phyloP scores from a whole-genome alignment of 2,797 vertebrate genomes.

The Hypotaenidia philippensis region DNA sequence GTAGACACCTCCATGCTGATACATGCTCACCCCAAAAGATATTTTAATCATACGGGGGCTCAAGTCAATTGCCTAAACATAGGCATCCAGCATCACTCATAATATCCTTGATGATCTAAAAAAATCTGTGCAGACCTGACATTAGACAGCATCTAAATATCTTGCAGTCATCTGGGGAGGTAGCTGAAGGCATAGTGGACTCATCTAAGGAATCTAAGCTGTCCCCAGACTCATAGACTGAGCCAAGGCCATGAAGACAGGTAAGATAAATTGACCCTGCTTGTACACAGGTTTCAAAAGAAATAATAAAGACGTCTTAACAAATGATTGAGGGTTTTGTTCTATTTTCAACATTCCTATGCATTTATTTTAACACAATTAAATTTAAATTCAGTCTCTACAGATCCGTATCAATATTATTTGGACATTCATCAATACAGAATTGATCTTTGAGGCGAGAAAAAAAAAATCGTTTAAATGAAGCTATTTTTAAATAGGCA shows the following conservation, averaged over 20 bases:
- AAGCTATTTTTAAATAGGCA: neutral
- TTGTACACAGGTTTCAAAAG: rapidly evolving
- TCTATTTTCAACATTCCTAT: neutral
- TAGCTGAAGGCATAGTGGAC: neutral
- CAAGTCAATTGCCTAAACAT: neutral
- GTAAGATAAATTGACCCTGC: neutral
- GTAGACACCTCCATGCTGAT: neutral
- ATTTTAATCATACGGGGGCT: neutral
- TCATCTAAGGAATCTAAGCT: neutral
- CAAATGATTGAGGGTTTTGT: neutral
- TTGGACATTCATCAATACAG: neutral
- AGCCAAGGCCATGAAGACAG: neutral
- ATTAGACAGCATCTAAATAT: neutral
- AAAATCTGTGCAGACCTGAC: neutral
- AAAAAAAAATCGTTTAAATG: neutral
- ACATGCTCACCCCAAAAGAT: neutral
- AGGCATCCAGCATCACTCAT: neutral
- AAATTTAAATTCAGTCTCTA: neutral
- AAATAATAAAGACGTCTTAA: neutral
- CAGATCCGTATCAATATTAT: neutral
- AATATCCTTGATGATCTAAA: neutral
- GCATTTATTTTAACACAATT: neutral
- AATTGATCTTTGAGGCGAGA: neutral
- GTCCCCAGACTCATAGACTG: neutral
- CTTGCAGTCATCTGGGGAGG: neutral